These are phyloP conservation scores for Emydocephalus ijimae DNA, from an alignment of 2,113 vertebrate species.

Conservation along the genomic window DNA sequence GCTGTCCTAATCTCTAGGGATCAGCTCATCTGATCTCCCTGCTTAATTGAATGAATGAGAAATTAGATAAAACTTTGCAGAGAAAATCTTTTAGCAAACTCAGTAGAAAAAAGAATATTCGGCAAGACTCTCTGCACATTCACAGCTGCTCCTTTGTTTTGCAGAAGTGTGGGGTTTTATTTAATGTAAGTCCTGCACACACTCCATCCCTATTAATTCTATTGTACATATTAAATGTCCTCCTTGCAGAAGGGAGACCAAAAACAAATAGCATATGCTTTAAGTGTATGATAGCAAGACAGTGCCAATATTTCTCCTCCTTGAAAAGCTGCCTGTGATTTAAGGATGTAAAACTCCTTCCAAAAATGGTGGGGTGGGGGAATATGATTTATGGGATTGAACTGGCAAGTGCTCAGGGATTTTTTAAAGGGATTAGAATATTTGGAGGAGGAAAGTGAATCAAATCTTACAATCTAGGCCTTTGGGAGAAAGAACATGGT, in stretches of 20 bases:
- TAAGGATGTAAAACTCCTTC: conserved; percentile 39
- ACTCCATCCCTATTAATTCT: conserved; percentile 69
- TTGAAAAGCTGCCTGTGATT: conserved; percentile 47
- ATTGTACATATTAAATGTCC: conserved; percentile 71
- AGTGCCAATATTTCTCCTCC: conserved; percentile 51
- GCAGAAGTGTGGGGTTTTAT: conserved; percentile 57
- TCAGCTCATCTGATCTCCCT: conserved; percentile 61
- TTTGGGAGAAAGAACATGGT: neutral
- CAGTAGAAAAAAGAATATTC: conserved; percentile 57
- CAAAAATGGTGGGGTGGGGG: neutral
- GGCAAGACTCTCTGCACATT: conserved; percentile 53
- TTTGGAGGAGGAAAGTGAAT: neutral
- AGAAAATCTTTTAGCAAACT: conserved; percentile 71
- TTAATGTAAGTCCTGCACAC: conserved; percentile 68
- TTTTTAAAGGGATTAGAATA: conserved; percentile 15
- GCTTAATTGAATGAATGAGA: conserved; percentile 71
- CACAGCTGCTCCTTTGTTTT: conserved; percentile 71
- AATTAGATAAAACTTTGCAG: conserved; percentile 72
- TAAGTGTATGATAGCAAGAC: conserved; percentile 60
- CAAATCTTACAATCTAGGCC: neutral
- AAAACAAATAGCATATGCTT: conserved; percentile 70
- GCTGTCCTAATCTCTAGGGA: conserved; percentile 52
- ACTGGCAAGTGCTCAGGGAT: conserved; percentile 10
- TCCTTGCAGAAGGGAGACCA: conserved; percentile 65
- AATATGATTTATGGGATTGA: conserved; percentile 14